These are phyloP conservation scores for Orchestes rusci DNA, from an alignment of 2,888 invertebrate genomes.

Conservation along the genomic window DNA sequence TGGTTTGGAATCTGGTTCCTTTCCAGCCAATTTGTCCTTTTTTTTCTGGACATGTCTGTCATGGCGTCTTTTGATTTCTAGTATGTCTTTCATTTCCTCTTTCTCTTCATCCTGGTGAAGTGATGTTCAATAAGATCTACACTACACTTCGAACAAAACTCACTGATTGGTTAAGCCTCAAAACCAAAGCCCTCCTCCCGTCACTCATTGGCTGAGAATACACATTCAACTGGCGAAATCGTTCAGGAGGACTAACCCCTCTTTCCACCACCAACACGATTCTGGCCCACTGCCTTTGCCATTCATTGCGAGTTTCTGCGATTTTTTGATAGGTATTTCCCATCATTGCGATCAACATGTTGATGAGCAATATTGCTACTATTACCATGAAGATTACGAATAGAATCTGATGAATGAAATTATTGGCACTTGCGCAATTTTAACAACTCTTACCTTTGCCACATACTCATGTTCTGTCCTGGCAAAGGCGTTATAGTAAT, in stretches of 20 bases:
- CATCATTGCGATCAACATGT: conserved; percentile 99
- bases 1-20: not conserved
- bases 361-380: conserved; percentile 89
- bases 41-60: conserved; percentile 71
- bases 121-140: too few species aligned
- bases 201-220: conserved; percentile 95
- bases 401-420: conserved; percentile 53
- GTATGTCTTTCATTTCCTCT: conserved; percentile 88
- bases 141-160: conserved; percentile 21
- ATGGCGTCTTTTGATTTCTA: conserved; percentile 84
- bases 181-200: conserved; percentile 75
- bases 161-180: conserved; percentile 85
- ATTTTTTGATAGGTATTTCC: conserved; percentile 98
- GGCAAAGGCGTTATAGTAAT: conserved; percentile 87
- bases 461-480: conserved; percentile 81
- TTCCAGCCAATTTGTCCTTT: conserved; percentile 29
- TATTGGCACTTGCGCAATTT: not conserved
- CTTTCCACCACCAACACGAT: conserved; percentile 95
- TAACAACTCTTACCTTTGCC: conserved; percentile 81
- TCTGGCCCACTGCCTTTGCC: conserved; percentile 98
- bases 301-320: conserved; percentile 93
- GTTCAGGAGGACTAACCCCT: conserved; percentile 85
- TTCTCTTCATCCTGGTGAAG: conserved; percentile 75
- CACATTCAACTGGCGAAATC: conserved; percentile 75
- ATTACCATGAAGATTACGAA: conserved; percentile 98